Evolutionary conservation across 2,888 invertebrate species (phyloP).

Genomic region (Hylaea fasciaria): DNA sequence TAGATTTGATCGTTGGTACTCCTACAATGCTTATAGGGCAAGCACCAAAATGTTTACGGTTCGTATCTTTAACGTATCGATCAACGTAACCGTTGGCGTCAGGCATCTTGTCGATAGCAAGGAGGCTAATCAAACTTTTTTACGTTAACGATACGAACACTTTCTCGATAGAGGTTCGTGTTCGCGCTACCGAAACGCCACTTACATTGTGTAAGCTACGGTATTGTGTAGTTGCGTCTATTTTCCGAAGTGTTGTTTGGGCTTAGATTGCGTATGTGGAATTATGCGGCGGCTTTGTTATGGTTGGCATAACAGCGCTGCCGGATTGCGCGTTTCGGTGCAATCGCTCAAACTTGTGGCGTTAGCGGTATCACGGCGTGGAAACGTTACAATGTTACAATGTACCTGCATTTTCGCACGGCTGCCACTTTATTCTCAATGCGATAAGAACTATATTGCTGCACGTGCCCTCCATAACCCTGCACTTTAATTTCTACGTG

Average conservation of each 20-base stretch:
- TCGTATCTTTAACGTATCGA: no score
- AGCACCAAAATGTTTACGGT: no score
- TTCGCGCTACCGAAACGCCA: no score
- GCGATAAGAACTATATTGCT: slow-evolving; percentile 3
- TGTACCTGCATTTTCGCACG: background rate
- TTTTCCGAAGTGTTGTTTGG: slow-evolving; percentile 62
- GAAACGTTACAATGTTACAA: slow-evolving; percentile 9
- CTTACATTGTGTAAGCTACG: slow-evolving; percentile 13
- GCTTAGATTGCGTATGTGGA: slow-evolving; percentile 57
- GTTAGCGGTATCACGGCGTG: slow-evolving; percentile 16
- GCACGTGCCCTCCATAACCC: background rate
- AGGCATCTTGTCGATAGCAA: no score
- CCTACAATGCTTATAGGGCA: no score
- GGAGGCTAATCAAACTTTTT: no score
- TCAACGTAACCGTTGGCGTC: no score
- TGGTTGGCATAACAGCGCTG: slow-evolving; percentile 70
- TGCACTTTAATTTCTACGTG: slow-evolving; percentile 9
- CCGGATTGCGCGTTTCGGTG: slow-evolving; percentile 66
- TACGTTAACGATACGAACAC: no score
- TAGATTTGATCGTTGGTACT: no score
- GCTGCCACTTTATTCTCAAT: background rate
- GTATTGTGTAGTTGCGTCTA: slow-evolving; percentile 13
- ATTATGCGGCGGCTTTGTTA: slow-evolving; percentile 59
- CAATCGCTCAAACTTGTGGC: slow-evolving; percentile 41
- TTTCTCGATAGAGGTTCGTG: no score